Evolutionary conservation across 92 coral and sea anemone species (phyloP), one percentile per base, ranked within the genome.

Genomic region (Phymanthus crucifer): DNA sequence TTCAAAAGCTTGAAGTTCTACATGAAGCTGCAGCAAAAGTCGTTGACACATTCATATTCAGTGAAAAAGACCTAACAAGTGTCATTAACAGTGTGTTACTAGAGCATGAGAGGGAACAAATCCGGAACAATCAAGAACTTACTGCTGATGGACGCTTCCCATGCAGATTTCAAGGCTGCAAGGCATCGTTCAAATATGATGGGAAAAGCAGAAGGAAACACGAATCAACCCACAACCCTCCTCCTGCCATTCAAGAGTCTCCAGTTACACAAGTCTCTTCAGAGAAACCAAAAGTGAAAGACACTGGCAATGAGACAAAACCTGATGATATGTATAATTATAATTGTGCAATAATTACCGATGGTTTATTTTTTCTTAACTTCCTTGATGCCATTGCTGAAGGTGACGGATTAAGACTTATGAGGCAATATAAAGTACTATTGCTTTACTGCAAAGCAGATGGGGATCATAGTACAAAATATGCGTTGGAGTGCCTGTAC

Each of bases 111-210:
- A 83, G 43, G 57, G 83, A 78, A n/a, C 16, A 78, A 23, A 13
- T 83, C 6, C 47, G 75, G 34, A 17, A 67, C 12, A 72, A 83
- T 46, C 94, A 90, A 57, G 52, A 87, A 46, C 73, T 90, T 3
- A 90, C 89, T 50, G 72, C 83, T 0, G 84, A 79, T 3, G 93
- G 90, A 19, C 70, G 88, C 73, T 90, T 90, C 67, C 93, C 93
- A 19, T 90, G 88, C 69, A 27, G 86, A 37, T 86, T 89, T 71
- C 89, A 79, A 4, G 94, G 91, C 2, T 90, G 94, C 37, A 69
- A 54, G 24, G 73, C 32, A 2, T 76, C 89, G 1, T 91, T 91
- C 34, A 91, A 91, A 58, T 88, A 91, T 50, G 23, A 78, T 79
- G 90, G 95, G 17, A 87, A 77, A 52, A 84, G 85, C 69, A 34